Evolutionary conservation across 2,888 invertebrate genomes (phyloP).

Genomic region (Melanotus villosus): DNA sequence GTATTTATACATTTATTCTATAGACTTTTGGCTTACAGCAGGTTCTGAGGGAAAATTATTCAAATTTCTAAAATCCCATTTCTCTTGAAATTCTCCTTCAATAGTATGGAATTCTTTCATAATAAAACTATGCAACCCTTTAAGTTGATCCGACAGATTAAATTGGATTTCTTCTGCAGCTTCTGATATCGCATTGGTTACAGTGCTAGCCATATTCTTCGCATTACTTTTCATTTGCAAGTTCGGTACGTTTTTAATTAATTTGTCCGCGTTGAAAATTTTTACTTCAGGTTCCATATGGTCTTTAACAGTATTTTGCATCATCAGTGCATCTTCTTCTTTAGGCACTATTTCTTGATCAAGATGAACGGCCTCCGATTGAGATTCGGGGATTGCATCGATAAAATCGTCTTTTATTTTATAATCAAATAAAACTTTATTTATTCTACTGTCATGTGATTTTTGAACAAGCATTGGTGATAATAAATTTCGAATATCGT

Average conservation of each 20-base stretch:
- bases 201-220: slow-evolving; percentile 33
- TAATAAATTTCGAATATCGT: slow-evolving; percentile 59
- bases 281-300: too few species aligned
- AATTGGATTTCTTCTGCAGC: slow-evolving; percentile 56
- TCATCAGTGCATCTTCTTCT: too few species aligned
- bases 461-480: slow-evolving; percentile 54
- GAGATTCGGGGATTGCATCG: not conserved
- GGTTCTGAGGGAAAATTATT: too few species aligned
- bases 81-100: slow-evolving; percentile 56
- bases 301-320: too few species aligned
- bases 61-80: slow-evolving; percentile 58
- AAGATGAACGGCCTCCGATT: not conserved
- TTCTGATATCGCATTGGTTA: slow-evolving; percentile 37
- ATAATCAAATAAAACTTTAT: slow-evolving; percentile 29
- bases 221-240: slow-evolving; percentile 7
- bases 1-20: too few species aligned
- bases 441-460: slow-evolving; percentile 49
- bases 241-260: not conserved
- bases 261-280: too few species aligned
- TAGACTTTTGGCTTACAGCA: too few species aligned
- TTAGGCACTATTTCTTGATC: not conserved
- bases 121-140: slow-evolving; percentile 59
- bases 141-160: slow-evolving; percentile 58
- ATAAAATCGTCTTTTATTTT: not conserved
- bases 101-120: slow-evolving; percentile 61